Evolutionary conservation across 2,888 invertebrate species (phyloP).

Genomic region (Drosophila limbata): DNA sequence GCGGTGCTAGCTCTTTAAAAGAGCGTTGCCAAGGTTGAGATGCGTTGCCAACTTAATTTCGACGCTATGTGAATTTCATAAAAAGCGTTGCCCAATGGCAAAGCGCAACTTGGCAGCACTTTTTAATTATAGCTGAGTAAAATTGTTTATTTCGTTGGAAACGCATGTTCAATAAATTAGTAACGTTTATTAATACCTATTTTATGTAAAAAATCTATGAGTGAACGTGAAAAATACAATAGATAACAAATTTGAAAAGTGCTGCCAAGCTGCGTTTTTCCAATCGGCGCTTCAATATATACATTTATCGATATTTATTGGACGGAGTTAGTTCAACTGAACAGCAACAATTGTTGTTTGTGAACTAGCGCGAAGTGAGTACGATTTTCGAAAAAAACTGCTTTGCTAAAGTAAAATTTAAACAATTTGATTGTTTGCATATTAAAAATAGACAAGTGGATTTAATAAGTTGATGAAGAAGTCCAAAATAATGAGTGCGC

Average conservation of each 20-base stretch:
- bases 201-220: not conserved
- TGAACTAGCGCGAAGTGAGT: conserved; percentile 29
- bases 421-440: conserved; percentile 4
- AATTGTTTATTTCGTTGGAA: too few relatives aligned
- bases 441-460: not conserved
- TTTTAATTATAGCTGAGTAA: too few relatives aligned
- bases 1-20: not conserved
- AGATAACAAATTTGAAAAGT: too few relatives aligned
- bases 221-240: not conserved
- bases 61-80: too few relatives aligned
- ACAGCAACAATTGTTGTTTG: conserved; percentile 1
- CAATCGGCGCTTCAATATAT: not conserved
- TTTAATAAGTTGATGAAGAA: not conserved
- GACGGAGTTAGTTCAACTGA: conserved; percentile 4
- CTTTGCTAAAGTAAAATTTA: not conserved
- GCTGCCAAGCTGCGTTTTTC: not conserved
- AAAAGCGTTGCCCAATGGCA: not conserved
- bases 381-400: conserved; percentile 47
- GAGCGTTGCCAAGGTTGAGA: not conserved
- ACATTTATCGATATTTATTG: not conserved
- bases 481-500: conserved; percentile 34
- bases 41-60: not conserved
- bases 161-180: too few relatives aligned
- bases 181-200: too few relatives aligned
- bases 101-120: too few relatives aligned